These are phyloP conservation scores for Danaus plexippus DNA, from an alignment of 1,140 invertebrate species.

Conservation along the genomic window DNA sequence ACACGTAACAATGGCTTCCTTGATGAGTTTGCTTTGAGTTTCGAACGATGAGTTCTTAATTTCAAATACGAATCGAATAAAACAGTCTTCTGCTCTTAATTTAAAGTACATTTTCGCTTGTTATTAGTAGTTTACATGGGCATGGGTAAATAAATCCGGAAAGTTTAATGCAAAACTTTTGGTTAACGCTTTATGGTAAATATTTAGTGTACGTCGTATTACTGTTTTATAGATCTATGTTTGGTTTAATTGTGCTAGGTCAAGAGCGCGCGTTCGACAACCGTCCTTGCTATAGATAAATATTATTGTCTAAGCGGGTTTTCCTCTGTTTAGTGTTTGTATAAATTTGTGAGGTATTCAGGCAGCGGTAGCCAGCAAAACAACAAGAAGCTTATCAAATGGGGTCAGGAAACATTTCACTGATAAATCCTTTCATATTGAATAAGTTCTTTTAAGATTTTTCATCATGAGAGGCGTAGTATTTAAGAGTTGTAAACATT, in stretches of 20 bases:
- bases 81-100: constrained; percentile 11
- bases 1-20: constrained; percentile 37
- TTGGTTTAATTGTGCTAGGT: constrained; percentile 70
- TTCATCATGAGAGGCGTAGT: too few species aligned
- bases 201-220: constrained; percentile 69
- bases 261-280: constrained; percentile 68
- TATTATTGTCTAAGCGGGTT: constrained; percentile 70
- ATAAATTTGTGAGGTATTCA: constrained; percentile 45
- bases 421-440: too few species aligned
- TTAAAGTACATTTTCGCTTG: constrained; percentile 29
- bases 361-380: constrained; percentile 36
- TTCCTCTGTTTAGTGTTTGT: constrained; percentile 60
- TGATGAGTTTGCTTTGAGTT: constrained; percentile 28
- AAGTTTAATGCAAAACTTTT: constrained; percentile 71
- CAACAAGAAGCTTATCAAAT: constrained; percentile 1
- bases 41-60: constrained; percentile 29
- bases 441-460: too few species aligned
- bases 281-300: constrained; percentile 68
- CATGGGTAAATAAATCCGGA: constrained; percentile 62
- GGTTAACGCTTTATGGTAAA: constrained; percentile 71
- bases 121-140: constrained; percentile 35
- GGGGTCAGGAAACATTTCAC: too few species aligned
- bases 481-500: too few species aligned
- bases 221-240: constrained; percentile 70
- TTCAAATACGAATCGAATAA: constrained; percentile 9